Percentiles rank a stretch among this genome's conserved stretches.
These are phyloP conservation scores for Myotis yumanensis DNA, from an alignment of 2,113 vertebrate species.

Conservation along the genomic window DNA sequence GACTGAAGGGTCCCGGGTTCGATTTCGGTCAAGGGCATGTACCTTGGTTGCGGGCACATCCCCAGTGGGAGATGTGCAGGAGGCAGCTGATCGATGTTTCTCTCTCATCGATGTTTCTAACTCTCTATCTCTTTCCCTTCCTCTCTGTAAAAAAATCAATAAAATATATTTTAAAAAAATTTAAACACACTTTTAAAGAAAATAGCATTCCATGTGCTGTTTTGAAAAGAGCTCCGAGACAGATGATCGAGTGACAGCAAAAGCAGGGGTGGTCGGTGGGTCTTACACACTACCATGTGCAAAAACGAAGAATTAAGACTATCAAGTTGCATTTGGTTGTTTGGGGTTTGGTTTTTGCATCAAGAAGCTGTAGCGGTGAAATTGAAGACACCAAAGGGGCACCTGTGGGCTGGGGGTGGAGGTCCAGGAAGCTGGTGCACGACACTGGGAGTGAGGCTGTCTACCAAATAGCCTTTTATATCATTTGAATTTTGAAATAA, in stretches of 20 bases:
- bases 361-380: background rate
- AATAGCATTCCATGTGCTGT: background rate
- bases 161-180: background rate
- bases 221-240: background rate
- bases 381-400: background rate
- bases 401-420: background rate
- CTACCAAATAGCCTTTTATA: background rate
- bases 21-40: too few relatives aligned
- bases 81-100: too few relatives aligned
- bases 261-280: background rate
- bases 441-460: background rate
- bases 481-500: background rate
- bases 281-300: fast-evolving
- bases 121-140: too few relatives aligned
- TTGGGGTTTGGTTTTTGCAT: background rate
- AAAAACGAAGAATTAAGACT: background rate
- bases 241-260: background rate
- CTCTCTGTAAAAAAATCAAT: too few relatives aligned
- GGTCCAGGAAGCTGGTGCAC: fast-evolving
- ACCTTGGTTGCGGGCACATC: too few relatives aligned
- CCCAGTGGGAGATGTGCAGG: too few relatives aligned
- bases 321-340: background rate
- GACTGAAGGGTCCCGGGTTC: too few relatives aligned
- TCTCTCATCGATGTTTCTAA: too few relatives aligned
- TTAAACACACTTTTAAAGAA: background rate